Evolutionary conservation across 2,797 vertebrate genomes (phyloP).

Genomic region (Betta splendens): DNA sequence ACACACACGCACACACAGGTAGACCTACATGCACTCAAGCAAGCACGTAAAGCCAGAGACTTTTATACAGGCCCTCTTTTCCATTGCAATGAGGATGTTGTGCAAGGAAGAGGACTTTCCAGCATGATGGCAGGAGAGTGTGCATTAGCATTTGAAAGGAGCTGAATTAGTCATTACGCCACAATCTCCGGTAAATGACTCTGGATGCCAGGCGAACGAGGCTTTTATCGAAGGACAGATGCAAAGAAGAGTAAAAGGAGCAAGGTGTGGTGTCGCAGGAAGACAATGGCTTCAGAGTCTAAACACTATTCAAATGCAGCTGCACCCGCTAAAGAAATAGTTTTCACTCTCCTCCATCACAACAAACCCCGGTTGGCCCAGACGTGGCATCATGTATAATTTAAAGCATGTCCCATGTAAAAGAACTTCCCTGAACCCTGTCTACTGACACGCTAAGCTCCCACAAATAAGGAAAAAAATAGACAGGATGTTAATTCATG

Average conservation of each 20-base stretch:
- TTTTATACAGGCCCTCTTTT: slow-evolving; percentile 35
- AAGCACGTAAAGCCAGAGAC: slow-evolving; percentile 7
- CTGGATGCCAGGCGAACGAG: slow-evolving; percentile 33
- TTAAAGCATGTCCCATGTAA: slow-evolving; percentile 57
- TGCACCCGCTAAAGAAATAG: slow-evolving; percentile 17
- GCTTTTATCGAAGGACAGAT: slow-evolving; percentile 47
- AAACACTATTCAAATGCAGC: slow-evolving; percentile 48
- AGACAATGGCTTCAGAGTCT: slow-evolving; percentile 10
- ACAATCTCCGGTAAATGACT: slow-evolving; percentile 61
- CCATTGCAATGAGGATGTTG: slow-evolving; percentile 64
- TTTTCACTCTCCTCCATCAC: slow-evolving; percentile 30
- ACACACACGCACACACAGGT: slow-evolving; percentile 22
- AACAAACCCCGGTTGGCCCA: slow-evolving; percentile 34
- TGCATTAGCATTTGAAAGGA: slow-evolving; percentile 70
- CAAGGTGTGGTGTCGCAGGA: slow-evolving; percentile 11
- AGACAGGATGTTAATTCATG: slow-evolving; percentile 64
- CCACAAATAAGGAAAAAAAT: slow-evolving; percentile 56
- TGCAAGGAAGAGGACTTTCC: slow-evolving; percentile 66
- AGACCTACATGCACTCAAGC: slow-evolving; percentile 17
- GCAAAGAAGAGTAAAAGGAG: slow-evolving; percentile 22
- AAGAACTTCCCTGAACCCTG: slow-evolving; percentile 72
- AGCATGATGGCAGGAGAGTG: slow-evolving; percentile 43
- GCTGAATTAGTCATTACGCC: slow-evolving; percentile 59
- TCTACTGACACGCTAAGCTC: slow-evolving; percentile 55
- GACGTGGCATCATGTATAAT: slow-evolving; percentile 44